Evolutionary conservation across 2,113 vertebrate species (phyloP), one percentile per base, ranked within the genome.

Genomic region (Saccopteryx leptura): DNA sequence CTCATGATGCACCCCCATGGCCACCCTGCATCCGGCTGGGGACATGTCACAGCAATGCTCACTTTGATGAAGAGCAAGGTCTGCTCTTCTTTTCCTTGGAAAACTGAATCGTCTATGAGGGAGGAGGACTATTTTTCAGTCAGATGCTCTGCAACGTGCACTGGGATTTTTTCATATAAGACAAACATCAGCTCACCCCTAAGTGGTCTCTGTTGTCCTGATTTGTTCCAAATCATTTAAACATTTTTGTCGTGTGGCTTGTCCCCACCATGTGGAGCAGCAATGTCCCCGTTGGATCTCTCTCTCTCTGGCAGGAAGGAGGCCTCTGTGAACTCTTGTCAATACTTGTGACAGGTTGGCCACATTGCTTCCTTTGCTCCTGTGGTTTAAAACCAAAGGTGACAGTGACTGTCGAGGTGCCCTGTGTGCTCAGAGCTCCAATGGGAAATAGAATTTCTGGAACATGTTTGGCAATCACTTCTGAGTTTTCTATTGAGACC

Each of bases 401-500:
- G 63, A 15, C 69, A 39, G 93, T 39, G 76, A 33, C 54, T 14
- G 65, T 50, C 11, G 13, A 46, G 46, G 52, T 50, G 46, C 50
- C 89, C n/a, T 19, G 0, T 4, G 72, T 66, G 46, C 52, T 58
- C 69, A 48, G 50, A 23, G 26, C 24, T 72, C 58, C 4, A 4
- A 26, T 6, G 52, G 39, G 71, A 84, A 80, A 18, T 1, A 48
- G 78, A 89, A 39, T 52, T 81, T 95, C 88, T 88, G 76, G 83
- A 85, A 28, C 1, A 1, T 0, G 14, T 68, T 46, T 93, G 96
- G 80, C 76, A 10, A 2, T 78, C 66, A 8, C 39, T 87, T 60
- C 60, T 12, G 60, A 33, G 28, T 72, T 95, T 86, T 19, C 63
- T 19, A 11, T 4, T 0, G 75, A 78, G 87, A 89, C 26, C 24